These are phyloP conservation scores for Scopus umbretta DNA, from an alignment of 2,113 vertebrate genomes.

Conservation along the genomic window DNA sequence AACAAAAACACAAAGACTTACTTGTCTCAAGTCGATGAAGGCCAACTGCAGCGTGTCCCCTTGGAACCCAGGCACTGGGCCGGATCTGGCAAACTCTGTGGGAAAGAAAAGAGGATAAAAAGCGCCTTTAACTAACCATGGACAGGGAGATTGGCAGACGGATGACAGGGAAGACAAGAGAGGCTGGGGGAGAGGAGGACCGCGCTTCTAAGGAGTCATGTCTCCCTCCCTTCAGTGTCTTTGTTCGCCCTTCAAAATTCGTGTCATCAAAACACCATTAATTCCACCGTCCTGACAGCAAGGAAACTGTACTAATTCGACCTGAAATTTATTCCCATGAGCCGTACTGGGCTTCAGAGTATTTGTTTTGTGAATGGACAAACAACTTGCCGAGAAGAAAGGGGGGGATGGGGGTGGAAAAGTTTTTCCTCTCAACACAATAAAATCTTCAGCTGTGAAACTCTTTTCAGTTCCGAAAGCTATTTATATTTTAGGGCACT, in stretches of 20 bases:
- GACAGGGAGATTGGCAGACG: slow-evolving; percentile 98
- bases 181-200: slow-evolving; percentile 83
- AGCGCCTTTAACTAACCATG: slow-evolving; percentile 92
- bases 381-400: slow-evolving; percentile 78
- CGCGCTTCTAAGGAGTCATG: slow-evolving; percentile 87
- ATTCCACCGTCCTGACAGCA: slow-evolving; percentile 89
- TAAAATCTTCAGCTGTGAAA: slow-evolving; percentile 83
- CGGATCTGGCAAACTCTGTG: slow-evolving; percentile 99
- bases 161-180: slow-evolving; percentile 96
- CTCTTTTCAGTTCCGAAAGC: slow-evolving; percentile 80
- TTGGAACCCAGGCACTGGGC: slow-evolving; percentile 99
- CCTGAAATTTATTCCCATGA: slow-evolving; percentile 89
- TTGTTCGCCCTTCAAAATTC: slow-evolving; percentile 88
- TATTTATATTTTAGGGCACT: slow-evolving; percentile 80
- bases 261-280: slow-evolving; percentile 94
- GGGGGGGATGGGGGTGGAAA: slow-evolving; percentile 71
- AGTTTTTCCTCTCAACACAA: slow-evolving; percentile 80
- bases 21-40: slow-evolving; percentile 99
- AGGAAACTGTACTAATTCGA: slow-evolving; percentile 87
- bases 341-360: slow-evolving; percentile 76
- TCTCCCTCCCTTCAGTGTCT: slow-evolving; percentile 83
- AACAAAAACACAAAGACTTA: slow-evolving; percentile 96
- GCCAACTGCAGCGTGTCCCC: slow-evolving; percentile 99
- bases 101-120: slow-evolving; percentile 97
- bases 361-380: slow-evolving; percentile 84